Evolutionary conservation across 2,888 invertebrate species (phyloP).

Genomic region (Steromphala cineraria): DNA sequence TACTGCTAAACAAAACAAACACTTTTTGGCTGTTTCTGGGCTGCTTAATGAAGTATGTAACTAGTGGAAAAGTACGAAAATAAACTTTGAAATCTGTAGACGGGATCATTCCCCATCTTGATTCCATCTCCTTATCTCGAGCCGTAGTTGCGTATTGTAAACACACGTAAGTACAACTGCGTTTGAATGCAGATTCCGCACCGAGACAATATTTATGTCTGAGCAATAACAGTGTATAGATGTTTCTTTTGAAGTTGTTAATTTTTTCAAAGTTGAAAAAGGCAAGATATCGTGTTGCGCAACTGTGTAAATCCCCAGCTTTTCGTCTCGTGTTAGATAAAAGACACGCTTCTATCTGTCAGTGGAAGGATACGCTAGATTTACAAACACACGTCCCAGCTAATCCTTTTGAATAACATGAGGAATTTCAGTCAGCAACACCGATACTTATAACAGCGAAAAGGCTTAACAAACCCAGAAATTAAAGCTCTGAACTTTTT

Average conservation of each 20-base stretch:
- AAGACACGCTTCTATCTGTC: neutral
- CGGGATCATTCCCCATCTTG: conserved; percentile 2
- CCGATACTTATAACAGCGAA: neutral
- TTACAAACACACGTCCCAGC: conserved; percentile 1
- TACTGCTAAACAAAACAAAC: conserved; percentile 23
- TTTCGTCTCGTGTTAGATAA: neutral
- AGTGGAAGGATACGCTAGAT: neutral
- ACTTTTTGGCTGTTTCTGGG: conserved; percentile 14
- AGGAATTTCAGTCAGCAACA: conserved; percentile 6
- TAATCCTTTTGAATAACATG: conserved; percentile 14
- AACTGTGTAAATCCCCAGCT: neutral
- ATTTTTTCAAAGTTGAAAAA: neutral
- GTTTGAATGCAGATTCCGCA: neutral
- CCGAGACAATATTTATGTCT: conserved; percentile 6
- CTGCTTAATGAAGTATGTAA: conserved; percentile 20
- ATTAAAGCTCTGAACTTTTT: neutral
- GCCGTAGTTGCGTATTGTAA: neutral
- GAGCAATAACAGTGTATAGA: conserved; percentile 17
- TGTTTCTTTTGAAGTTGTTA: conserved; percentile 17
- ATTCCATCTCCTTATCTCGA: neutral
- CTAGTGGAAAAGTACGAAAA: conserved; percentile 18
- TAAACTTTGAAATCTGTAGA: neutral
- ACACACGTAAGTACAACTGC: neutral
- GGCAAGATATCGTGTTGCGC: neutral
- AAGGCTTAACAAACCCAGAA: neutral